These are phyloP conservation scores for Esox masquinongy DNA, from an alignment of 2,797 vertebrate genomes.

Conservation along the genomic window DNA sequence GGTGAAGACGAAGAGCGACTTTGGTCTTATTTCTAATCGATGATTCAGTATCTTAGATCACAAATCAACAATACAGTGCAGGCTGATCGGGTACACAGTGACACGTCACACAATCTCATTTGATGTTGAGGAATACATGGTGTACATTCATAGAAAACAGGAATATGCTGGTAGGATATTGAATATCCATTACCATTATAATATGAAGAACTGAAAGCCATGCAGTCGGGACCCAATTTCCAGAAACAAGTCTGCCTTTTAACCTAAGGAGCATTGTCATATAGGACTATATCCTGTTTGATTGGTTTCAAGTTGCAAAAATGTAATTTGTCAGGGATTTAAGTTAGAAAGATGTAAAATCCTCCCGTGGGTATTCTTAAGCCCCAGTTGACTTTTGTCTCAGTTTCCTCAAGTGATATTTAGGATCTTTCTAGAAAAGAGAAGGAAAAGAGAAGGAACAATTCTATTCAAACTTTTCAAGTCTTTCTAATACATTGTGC, in stretches of 20 bases:
- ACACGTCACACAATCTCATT: neutral
- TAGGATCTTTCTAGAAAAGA: conserved; percentile 17
- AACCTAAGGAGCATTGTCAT: neutral
- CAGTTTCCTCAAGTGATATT: conserved; percentile 25
- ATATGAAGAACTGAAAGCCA: neutral
- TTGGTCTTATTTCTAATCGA: neutral
- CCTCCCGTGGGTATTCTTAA: conserved; percentile 2
- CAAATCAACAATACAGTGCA: neutral
- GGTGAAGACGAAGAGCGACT: neutral
- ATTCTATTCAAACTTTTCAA: conserved; percentile 28
- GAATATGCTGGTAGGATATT: neutral
- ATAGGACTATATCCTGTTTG: neutral
- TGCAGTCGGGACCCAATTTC: neutral
- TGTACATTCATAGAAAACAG: neutral
- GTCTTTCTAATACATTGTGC: conserved; percentile 47
- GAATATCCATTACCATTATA: neutral
- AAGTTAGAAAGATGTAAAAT: conserved; percentile 12
- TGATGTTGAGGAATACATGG: neutral
- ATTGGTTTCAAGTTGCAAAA: conserved; percentile 5
- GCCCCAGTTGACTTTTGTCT: conserved; percentile 11
- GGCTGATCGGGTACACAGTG: neutral
- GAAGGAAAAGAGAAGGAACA: conserved; percentile 7
- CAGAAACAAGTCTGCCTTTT: neutral
- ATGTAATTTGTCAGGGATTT: conserved; percentile 14
- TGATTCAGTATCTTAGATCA: neutral